These are phyloP conservation scores for Melopsittacus undulatus DNA, from an alignment of 2,797 vertebrate genomes.

Conservation along the genomic window DNA sequence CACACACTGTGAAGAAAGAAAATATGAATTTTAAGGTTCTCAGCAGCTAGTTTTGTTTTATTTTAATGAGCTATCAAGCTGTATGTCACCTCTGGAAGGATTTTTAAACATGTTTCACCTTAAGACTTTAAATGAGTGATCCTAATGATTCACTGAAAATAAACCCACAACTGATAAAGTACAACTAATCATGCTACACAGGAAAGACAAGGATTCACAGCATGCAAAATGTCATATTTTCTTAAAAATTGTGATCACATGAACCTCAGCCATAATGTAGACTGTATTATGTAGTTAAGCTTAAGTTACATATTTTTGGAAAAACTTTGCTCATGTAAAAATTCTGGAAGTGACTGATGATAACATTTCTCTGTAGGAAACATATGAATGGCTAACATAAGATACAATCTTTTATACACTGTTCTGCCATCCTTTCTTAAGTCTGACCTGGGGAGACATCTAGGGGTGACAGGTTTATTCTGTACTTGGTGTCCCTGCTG, in stretches of 20 bases:
- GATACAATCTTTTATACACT: neutral
- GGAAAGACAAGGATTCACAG: neutral
- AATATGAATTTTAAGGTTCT: neutral
- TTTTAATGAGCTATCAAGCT: slow-evolving; percentile 3
- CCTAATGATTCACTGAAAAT: neutral
- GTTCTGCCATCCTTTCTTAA: neutral
- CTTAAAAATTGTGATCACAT: neutral
- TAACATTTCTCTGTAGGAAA: neutral
- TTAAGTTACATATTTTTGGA: neutral
- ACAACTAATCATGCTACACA: neutral
- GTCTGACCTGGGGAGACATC: slow-evolving; percentile 59
- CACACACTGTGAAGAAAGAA: neutral
- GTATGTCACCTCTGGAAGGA: neutral
- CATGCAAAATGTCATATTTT: neutral
- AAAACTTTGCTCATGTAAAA: neutral
- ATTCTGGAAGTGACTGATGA: neutral
- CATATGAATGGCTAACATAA: neutral
- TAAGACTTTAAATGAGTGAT: neutral
- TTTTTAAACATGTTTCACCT: neutral
- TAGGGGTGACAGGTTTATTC: slow-evolving; percentile 49
- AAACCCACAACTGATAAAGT: neutral
- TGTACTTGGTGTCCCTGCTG: neutral
- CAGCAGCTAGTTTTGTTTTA: neutral
- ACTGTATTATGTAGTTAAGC: neutral
- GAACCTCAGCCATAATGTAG: neutral